Conservation (phyloP, 35 echinoderm and acorn worm genomes). For the Ophiothrix spiculata region DNA sequence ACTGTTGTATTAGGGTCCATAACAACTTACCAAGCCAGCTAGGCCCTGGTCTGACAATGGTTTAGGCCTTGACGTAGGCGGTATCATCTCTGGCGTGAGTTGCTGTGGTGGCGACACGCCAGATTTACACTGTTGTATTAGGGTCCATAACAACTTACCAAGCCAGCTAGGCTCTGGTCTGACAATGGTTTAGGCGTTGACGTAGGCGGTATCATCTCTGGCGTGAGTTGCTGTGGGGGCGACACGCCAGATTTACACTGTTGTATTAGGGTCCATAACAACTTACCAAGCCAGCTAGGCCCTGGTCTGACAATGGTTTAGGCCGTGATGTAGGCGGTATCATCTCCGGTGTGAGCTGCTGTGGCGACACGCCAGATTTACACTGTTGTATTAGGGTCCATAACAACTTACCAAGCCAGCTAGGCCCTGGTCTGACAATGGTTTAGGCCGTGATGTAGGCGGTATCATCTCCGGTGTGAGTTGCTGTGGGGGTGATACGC, state of each 20-base stretch:
- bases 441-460: constrained; percentile 91
- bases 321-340: constrained; percentile 93
- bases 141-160: no score
- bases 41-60: constrained; percentile 21
- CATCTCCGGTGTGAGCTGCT: constrained; percentile 79
- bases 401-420: background rate
- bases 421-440: background rate
- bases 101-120: constrained; percentile 64
- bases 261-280: no score
- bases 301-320: constrained; percentile 45
- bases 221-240: no score
- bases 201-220: no score
- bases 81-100: constrained; percentile 91
- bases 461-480: constrained; percentile 94
- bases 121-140: constrained; percentile 62
- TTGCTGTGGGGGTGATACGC: constrained; percentile 57
- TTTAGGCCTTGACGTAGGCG: constrained; percentile 92
- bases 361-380: constrained; percentile 57
- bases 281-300: background rate
- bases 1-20: no score
- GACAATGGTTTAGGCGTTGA: no score
- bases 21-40: background rate
- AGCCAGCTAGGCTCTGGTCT: no score
- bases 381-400: no score
- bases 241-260: no score